Percentiles rank a stretch among this genome's conserved stretches.
Conservation (phyloP, 2,113 vertebrate species). For the Ophiodon elongatus region DNA sequence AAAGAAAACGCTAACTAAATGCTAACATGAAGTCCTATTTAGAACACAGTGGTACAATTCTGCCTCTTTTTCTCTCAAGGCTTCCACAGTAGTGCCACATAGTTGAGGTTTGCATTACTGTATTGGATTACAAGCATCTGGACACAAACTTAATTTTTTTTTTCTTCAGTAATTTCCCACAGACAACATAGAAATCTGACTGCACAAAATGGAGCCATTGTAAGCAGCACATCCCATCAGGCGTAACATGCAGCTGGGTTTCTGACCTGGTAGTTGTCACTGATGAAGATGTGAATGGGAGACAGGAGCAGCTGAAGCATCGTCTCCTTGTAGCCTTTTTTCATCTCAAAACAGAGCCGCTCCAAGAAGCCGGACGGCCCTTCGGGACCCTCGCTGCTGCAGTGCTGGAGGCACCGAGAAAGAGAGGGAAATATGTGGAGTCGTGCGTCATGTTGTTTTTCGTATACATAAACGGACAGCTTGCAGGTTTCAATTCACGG, state of each 20-base stretch:
- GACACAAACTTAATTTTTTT: not conserved
- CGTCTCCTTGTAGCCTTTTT: conserved; percentile 96
- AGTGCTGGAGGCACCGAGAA: conserved; percentile 84
- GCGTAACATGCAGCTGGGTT: not conserved
- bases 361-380: conserved; percentile 95
- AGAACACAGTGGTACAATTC: too few species aligned
- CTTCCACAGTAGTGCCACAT: not conserved
- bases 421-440: conserved; percentile 12
- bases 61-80: not conserved
- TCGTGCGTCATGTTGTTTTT: not conserved
- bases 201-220: not conserved
- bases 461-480: conserved; percentile 12
- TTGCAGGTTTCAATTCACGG: too few species aligned
- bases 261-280: conserved; percentile 95
- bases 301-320: conserved; percentile 95
- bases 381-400: conserved; percentile 92
- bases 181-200: not conserved
- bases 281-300: conserved; percentile 93
- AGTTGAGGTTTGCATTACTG: not conserved
- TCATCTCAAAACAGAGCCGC: conserved; percentile 98
- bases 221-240: not conserved
- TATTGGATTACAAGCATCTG: not conserved
- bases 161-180: not conserved
- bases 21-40: too few species aligned
- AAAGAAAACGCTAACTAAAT: too few species aligned